Conservation (phyloP, 2,888 invertebrate species). For the Cephus runcator region DNA sequence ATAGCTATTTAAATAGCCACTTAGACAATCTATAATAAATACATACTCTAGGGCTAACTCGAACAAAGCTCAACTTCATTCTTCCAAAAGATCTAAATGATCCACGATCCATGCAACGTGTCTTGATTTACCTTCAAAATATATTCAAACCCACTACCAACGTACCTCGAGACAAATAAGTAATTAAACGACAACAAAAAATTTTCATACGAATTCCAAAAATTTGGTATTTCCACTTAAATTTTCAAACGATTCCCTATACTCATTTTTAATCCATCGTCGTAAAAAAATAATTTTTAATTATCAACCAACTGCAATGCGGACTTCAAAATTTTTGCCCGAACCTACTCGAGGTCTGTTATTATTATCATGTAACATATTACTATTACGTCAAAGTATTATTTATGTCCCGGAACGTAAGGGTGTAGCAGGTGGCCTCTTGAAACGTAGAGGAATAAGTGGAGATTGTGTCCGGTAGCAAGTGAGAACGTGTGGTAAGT, state of each 20-base stretch:
- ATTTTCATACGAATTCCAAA: background rate
- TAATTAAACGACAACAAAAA: background rate
- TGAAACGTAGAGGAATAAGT: background rate
- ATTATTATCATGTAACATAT: background rate
- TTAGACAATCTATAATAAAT: conserved; percentile 33
- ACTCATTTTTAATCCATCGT: background rate
- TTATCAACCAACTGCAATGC: no score
- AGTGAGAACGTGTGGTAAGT: conserved; percentile 2
- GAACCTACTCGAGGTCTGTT: background rate
- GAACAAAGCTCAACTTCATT: background rate
- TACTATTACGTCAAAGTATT: background rate
- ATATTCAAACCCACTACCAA: background rate
- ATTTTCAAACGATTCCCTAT: background rate
- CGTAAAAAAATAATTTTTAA: background rate
- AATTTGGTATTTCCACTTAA: background rate
- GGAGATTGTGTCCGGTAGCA: conserved; percentile 4
- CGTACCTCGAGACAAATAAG: background rate
- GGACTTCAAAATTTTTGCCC: background rate
- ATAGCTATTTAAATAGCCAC: conserved; percentile 57
- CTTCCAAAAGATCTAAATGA: background rate
- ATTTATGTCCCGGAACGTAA: background rate
- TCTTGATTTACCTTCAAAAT: background rate
- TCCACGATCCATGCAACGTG: background rate
- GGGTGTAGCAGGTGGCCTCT: background rate
- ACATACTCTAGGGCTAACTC: background rate